Percentiles rank a stretch among this genome's conserved stretches.
These are phyloP conservation scores for Brienomyrus longianalis DNA, from an alignment of 2,113 vertebrate species.

Conservation along the genomic window DNA sequence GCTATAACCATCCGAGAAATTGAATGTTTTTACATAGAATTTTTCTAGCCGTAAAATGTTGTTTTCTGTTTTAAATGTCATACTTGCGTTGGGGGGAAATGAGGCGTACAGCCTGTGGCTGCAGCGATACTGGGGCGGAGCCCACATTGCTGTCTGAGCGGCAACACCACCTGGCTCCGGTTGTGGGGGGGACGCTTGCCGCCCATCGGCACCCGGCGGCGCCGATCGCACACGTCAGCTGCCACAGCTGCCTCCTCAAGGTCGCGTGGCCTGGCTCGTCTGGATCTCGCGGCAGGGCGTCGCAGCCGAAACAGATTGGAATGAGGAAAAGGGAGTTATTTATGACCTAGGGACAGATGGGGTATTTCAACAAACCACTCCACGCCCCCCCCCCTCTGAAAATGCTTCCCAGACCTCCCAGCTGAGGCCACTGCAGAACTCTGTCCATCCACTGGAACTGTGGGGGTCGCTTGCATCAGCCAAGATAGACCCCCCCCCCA, in stretches of 20 bases:
- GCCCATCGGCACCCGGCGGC: not conserved
- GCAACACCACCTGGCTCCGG: not conserved
- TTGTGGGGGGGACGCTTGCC: not conserved
- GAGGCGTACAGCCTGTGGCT: not conserved
- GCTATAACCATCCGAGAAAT: not conserved
- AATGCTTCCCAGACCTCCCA: not conserved
- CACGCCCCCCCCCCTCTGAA: not conserved
- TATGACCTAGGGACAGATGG: slow-evolving; percentile 1
- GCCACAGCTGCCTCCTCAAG: not conserved
- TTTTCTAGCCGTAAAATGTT: not conserved
- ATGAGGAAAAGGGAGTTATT: not conserved
- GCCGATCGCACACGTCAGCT: not conserved
- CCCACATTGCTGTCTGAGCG: not conserved
- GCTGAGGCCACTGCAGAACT: not conserved
- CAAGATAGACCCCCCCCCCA: not conserved
- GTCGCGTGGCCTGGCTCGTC: not conserved
- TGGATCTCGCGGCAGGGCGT: not conserved
- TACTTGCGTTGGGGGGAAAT: not conserved
- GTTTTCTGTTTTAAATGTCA: slow-evolving; percentile 3
- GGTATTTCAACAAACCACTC: not conserved
- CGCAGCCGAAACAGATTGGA: slow-evolving; percentile 7
- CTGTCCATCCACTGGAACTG: not conserved
- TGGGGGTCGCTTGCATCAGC: not conserved
- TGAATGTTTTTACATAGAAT: not conserved
- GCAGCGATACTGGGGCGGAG: not conserved